Conservation (phyloP, 2,888 invertebrate species). For the Steinernema hermaphroditum region DNA sequence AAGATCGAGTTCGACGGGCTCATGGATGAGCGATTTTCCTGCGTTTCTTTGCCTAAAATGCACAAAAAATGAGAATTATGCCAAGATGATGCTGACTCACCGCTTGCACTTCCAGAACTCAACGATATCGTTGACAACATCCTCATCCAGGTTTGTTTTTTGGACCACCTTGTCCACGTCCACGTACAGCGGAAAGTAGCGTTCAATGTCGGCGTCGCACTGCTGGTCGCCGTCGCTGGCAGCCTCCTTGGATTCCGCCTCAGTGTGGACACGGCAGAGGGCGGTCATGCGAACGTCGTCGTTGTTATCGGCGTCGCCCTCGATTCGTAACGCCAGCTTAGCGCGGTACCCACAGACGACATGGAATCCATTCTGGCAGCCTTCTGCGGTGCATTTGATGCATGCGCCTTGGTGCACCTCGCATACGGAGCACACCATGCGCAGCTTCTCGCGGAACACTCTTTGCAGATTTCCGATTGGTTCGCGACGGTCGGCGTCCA, state of each 20-base stretch:
- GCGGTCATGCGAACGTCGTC: conserved; percentile 71
- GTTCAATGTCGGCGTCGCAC: background rate
- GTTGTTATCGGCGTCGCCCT: conserved; percentile 74
- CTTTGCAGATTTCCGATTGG: conserved; percentile 95
- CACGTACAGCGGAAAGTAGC: conserved; percentile 3
- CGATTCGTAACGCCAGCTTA: conserved; percentile 91
- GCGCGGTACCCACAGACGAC: conserved; percentile 98
- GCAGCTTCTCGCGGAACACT: conserved; percentile 76
- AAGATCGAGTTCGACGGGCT: background rate
- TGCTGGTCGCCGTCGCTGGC: background rate
- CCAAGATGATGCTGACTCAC: too few species aligned
- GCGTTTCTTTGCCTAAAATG: background rate
- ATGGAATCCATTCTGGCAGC: conserved; percentile 96
- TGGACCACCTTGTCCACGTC: background rate
- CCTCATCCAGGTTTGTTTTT: background rate
- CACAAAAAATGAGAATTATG: too few species aligned
- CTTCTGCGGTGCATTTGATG: conserved; percentile 93
- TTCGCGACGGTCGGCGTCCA: conserved; percentile 96
- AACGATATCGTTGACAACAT: background rate
- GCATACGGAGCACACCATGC: conserved; percentile 86
- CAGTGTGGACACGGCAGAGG: conserved; percentile 36
- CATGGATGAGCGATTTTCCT: background rate
- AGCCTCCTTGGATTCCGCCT: background rate
- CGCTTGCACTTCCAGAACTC: background rate
- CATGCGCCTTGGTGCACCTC: conserved; percentile 89